phyloP scores from a whole-genome alignment of 37 sponge, comb jelly and placozoan genomes.

The Amphimedon queenslandica region DNA sequence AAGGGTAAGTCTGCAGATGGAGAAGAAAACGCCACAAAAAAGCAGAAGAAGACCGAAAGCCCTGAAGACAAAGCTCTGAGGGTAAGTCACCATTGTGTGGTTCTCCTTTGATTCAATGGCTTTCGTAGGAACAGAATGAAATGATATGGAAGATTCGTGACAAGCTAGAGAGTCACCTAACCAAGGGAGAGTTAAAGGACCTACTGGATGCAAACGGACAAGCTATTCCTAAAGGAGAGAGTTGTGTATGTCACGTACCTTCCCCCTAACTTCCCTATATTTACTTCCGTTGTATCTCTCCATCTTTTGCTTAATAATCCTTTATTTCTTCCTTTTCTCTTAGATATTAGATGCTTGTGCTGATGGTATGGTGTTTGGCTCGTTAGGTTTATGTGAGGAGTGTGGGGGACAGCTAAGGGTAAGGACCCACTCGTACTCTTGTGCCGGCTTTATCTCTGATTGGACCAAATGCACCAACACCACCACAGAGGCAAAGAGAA shows the following conservation, averaged over 20 bases:
- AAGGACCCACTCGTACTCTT: conserved; percentile 57
- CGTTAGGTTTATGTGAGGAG: conserved; percentile 60
- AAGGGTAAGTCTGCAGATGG: conserved; percentile 9
- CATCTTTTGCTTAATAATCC: neutral
- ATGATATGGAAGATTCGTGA: conserved; percentile 73
- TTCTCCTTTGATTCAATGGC: conserved; percentile 1
- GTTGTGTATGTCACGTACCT: conserved; percentile 57
- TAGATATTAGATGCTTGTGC: conserved; percentile 71
- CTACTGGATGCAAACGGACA: conserved; percentile 73
- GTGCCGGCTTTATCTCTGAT: conserved; percentile 86
- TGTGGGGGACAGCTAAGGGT: conserved; percentile 72
- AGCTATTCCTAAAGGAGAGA: conserved; percentile 65
- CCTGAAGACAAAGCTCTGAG: conserved; percentile 60
- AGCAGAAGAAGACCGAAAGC: conserved; percentile 66
- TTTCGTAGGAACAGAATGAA: conserved; percentile 72
- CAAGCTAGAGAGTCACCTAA: conserved; percentile 39
- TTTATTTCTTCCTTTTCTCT: neutral
- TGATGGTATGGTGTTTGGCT: conserved; percentile 90
- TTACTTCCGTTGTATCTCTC: too few relatives aligned
- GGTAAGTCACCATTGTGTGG: conserved; percentile 30
- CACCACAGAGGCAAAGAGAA: conserved; percentile 60
- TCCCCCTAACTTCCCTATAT: too few relatives aligned
- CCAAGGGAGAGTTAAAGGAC: conserved; percentile 33
- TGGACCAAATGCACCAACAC: conserved; percentile 88
- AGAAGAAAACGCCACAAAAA: conserved; percentile 27